These are phyloP conservation scores for Danio kyathit DNA, from an alignment of 2,797 vertebrate species.

Conservation along the genomic window DNA sequence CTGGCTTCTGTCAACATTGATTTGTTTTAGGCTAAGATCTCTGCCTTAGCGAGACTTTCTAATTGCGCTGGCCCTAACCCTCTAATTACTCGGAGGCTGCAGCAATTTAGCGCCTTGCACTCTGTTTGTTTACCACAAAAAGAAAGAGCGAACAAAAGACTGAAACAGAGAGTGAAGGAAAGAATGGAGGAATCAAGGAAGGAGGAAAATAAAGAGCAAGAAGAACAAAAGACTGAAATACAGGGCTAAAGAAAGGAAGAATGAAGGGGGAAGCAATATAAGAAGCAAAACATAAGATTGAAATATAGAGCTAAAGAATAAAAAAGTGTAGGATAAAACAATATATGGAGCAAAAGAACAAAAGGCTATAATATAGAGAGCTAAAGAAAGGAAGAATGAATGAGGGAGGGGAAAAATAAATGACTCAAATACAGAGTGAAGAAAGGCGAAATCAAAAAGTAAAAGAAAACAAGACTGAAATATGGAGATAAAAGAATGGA, in stretches of 20 bases:
- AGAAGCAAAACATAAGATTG: not conserved
- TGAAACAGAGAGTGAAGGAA: not conserved
- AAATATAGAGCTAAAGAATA: too few relatives aligned
- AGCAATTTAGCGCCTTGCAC: constrained; percentile 62
- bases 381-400: not conserved
- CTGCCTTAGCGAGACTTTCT: constrained; percentile 68
- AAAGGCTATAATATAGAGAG: constrained; percentile 56
- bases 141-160: not conserved
- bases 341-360: constrained; percentile 6
- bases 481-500: not conserved
- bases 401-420: not conserved
- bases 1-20: constrained; percentile 77
- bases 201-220: not conserved
- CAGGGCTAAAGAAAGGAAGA: not conserved
- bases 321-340: too few relatives aligned
- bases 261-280: not conserved
- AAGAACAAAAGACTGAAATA: not conserved
- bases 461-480: not conserved
- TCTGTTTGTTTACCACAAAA: constrained; percentile 47
- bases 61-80: constrained; percentile 75
- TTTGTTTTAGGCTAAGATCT: constrained; percentile 73
- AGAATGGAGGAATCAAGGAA: constrained; percentile 6
- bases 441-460: not conserved
- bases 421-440: not conserved
- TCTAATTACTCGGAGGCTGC: constrained; percentile 76